Percentiles rank a stretch among this genome's conserved stretches.
These are phyloP conservation scores for Amblyopsis rosae DNA, from an alignment of 2,113 vertebrate genomes.

Conservation along the genomic window DNA sequence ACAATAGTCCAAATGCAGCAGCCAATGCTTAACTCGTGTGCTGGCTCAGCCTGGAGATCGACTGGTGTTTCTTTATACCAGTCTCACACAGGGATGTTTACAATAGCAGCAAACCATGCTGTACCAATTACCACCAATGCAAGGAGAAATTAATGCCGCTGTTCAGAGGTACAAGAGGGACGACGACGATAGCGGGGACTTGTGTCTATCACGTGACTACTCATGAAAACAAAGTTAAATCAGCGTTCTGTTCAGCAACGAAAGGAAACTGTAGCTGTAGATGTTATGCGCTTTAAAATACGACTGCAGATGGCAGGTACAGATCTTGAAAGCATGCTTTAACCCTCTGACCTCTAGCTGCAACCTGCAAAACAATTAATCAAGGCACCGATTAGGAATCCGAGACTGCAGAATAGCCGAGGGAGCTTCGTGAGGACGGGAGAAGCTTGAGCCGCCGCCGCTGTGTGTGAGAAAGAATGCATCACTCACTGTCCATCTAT, in stretches of 20 bases:
- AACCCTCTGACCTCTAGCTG: constrained; percentile 29
- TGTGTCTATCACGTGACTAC: constrained; percentile 12
- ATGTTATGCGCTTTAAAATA: constrained; percentile 5
- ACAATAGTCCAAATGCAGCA: constrained; percentile 74
- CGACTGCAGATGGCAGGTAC: constrained; percentile 2
- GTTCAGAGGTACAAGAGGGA: constrained; percentile 37
- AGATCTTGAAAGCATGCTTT: constrained; percentile 31
- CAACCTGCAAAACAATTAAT: constrained; percentile 40
- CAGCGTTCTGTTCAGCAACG: constrained; percentile 2
- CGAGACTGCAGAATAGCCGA: constrained; percentile 39
- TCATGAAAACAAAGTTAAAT: constrained; percentile 35
- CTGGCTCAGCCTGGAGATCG: constrained; percentile 64
- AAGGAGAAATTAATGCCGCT: constrained; percentile 56
- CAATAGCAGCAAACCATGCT: constrained; percentile 62
- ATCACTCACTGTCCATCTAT: constrained; percentile 67
- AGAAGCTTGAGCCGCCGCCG: constrained; percentile 30
- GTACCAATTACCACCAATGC: constrained; percentile 72
- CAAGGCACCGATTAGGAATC: constrained; percentile 50
- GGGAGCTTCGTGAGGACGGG: neutral
- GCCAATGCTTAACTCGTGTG: constrained; percentile 55
- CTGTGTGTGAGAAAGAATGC: constrained; percentile 52
- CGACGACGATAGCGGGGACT: constrained; percentile 24
- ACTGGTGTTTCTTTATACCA: constrained; percentile 66
- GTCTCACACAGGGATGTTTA: constrained; percentile 71
- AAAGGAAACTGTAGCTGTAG: constrained; percentile 20